Conservation (phyloP, 1,140 invertebrate genomes). For the Oncopodura yosiiana region DNA sequence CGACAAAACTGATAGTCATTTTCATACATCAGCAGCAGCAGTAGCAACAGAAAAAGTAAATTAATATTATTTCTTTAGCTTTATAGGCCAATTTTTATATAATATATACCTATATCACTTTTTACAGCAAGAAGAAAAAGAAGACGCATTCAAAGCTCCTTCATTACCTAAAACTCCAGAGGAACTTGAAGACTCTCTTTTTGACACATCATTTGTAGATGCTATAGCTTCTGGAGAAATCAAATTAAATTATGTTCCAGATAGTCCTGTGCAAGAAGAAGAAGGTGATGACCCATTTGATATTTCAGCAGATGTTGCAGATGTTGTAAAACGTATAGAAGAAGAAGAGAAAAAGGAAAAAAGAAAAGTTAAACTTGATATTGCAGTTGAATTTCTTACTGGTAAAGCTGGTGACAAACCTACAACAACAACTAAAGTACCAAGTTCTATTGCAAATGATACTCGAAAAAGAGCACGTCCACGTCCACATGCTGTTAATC, state of each 20-base stretch:
- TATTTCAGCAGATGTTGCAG: conserved; percentile 73
- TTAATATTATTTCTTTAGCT: too few relatives aligned
- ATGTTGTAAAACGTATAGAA: conserved; percentile 62
- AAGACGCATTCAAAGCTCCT: neutral
- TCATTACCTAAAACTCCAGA: neutral
- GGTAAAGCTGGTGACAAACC: conserved; percentile 56
- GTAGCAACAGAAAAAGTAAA: too few relatives aligned
- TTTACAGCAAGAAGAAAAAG: conserved; percentile 4
- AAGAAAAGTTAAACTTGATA: conserved; percentile 66
- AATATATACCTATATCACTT: too few relatives aligned
- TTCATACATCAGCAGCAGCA: neutral
- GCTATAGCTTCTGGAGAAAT: conserved; percentile 71
- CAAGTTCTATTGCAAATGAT: neutral
- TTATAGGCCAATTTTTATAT: too few relatives aligned
- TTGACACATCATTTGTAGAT: conserved; percentile 77
- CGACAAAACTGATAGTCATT: neutral
- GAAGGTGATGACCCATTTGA: conserved; percentile 71
- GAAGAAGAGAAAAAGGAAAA: conserved; percentile 56
- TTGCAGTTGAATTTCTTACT: conserved; percentile 72
- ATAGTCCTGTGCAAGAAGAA: conserved; percentile 52
- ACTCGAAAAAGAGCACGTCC: conserved; percentile 21
- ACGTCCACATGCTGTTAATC: conserved; percentile 32
- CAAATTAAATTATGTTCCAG: conserved; percentile 75
- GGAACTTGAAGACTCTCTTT: conserved; percentile 44
- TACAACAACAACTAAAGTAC: conserved; percentile 6